phyloP scores from a whole-genome alignment of 2,113 vertebrate genomes.

The Tylochromis polylepis region DNA sequence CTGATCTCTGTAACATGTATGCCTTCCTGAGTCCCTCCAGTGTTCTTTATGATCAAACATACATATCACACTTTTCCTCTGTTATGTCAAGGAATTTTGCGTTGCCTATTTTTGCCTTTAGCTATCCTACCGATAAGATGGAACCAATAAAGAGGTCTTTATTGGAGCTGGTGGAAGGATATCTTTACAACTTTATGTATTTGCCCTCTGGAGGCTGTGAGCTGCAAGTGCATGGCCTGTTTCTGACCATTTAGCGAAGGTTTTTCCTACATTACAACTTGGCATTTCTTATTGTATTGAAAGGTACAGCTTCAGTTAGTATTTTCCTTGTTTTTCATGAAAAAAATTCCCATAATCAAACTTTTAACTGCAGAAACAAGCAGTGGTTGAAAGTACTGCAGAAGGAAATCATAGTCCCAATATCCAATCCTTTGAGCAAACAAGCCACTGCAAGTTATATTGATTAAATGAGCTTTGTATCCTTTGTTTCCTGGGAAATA shows the following conservation, averaged over 20 bases:
- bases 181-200: background rate
- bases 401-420: background rate
- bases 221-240: background rate
- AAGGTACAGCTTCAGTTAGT: background rate
- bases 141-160: background rate
- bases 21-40: background rate
- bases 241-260: background rate
- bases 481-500: conserved; percentile 13
- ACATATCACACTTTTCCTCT: background rate
- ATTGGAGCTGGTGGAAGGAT: background rate
- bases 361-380: background rate
- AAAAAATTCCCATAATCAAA: background rate
- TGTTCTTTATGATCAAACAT: background rate
- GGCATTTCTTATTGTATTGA: background rate
- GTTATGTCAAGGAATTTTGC: background rate
- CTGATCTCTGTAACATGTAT: background rate
- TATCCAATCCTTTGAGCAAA: background rate
- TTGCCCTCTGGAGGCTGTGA: conserved; percentile 17
- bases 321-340: background rate
- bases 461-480: background rate
- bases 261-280: background rate
- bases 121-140: background rate
- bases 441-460: conserved; percentile 27
- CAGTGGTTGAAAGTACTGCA: background rate
- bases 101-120: background rate